These are phyloP conservation scores for Portunus trituberculatus DNA, from an alignment of 1,140 invertebrate genomes.

Conservation along the genomic window DNA sequence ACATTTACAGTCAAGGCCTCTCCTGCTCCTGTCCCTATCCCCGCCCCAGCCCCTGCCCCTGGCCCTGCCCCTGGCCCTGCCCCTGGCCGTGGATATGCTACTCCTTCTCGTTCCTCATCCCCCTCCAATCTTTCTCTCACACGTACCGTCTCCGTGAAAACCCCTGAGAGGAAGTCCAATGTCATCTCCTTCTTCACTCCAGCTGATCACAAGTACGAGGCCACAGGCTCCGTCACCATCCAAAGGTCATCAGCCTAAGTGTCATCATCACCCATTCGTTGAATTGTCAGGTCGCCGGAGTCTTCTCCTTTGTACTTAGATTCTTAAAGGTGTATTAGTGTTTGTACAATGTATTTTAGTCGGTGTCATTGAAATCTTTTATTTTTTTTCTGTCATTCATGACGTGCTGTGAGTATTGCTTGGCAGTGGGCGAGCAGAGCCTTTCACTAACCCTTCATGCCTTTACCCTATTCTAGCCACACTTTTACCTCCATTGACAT, in stretches of 20 bases:
- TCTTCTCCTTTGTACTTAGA: not conserved
- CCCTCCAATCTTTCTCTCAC: conserved; percentile 39
- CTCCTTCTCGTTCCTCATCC: not conserved
- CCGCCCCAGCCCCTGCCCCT: conserved; percentile 18
- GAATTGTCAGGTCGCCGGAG: not conserved
- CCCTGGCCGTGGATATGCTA: not conserved
- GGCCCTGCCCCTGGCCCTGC: conserved; percentile 48
- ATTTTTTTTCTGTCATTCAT: not conserved
- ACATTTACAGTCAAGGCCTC: conserved; percentile 10
- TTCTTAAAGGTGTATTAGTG: not conserved
- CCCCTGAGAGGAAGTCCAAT: conserved; percentile 43
- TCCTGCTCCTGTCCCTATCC: conserved; percentile 33
- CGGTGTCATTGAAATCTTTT: not conserved
- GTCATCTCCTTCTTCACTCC: conserved; percentile 66
- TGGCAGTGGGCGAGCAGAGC: conserved; percentile 14
- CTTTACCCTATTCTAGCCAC: not conserved
- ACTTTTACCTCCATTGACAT: not conserved
- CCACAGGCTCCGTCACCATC: conserved; percentile 63
- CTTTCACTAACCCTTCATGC: not conserved
- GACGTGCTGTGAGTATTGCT: conserved; percentile 20
- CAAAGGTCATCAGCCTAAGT: conserved; percentile 7
- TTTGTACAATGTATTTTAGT: not conserved
- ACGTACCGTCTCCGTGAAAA: conserved; percentile 66
- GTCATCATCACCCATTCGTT: not conserved
- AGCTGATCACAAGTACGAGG: conserved; percentile 64